Percentiles rank a stretch among this genome's conserved stretches.
phyloP scores from a whole-genome alignment of 2,113 vertebrate species.

The Percopsis transmontana region DNA sequence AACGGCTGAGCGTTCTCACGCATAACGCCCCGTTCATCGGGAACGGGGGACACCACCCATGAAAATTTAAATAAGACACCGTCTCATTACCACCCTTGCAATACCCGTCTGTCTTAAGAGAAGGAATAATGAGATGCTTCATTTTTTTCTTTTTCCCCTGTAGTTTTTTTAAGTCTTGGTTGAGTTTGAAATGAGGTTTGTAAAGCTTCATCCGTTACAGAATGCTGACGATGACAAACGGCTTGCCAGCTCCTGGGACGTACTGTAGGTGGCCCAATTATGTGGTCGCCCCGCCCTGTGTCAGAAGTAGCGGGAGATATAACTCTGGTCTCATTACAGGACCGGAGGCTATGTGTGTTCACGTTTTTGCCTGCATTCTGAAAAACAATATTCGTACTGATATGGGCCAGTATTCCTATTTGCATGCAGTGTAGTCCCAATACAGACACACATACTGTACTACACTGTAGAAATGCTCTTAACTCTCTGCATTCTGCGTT shows the following conservation, averaged over 20 bases:
- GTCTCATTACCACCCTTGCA: constrained; percentile 37
- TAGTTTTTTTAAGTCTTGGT: constrained; percentile 5
- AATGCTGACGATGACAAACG: constrained; percentile 14
- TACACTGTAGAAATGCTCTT: not conserved
- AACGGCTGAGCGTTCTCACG: constrained; percentile 61
- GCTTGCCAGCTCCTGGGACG: constrained; percentile 16
- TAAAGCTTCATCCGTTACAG: constrained; percentile 25
- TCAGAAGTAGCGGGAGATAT: too few species aligned
- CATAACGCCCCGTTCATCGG: constrained; percentile 61
- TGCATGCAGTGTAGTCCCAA: too few species aligned
- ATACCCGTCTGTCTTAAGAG: constrained; percentile 21
- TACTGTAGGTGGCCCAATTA: constrained; percentile 3
- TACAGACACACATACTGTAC: not conserved
- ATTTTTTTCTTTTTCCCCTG: constrained; percentile 24
- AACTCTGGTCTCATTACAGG: too few species aligned
- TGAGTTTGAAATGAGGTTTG: constrained; percentile 24
- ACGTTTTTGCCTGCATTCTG: not conserved
- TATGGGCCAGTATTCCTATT: too few species aligned
- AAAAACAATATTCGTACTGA: not conserved
- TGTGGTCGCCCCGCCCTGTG: not conserved
- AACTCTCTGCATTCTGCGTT: too few species aligned
- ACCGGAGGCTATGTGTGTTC: too few species aligned
- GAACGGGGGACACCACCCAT: constrained; percentile 66
- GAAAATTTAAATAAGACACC: constrained; percentile 69
- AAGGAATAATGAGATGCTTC: constrained; percentile 38